Evolutionary conservation across 1,140 invertebrate genomes (phyloP), one percentile per base, ranked within the genome.

Genomic region (Orchesella cincta): DNA sequence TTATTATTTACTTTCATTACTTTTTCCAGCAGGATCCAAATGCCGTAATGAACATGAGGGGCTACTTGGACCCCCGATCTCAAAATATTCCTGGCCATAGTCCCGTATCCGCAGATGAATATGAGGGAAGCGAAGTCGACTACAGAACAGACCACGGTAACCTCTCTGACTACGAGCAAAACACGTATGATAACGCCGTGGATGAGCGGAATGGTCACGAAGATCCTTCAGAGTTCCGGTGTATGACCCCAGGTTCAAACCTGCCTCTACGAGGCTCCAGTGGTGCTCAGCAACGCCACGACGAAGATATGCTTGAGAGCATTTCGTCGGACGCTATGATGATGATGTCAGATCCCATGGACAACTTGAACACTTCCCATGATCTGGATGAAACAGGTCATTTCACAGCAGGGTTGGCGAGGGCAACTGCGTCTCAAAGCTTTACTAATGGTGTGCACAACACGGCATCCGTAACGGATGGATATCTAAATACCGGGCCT

Each of bases 151-250:
- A 39, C 1, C 67, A 74, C 36, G 71, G 54, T 18, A 74, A 52
- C 29, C 46, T 70, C 0, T 67, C 67, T 0, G 54, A 64, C 26
- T 72, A 71, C 36, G 76, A 73, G 28, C 52, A 73, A 23, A 71
- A 73, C 28, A 51, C 34, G 71, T 72, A 28, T 64, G 71, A 77
- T 0, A 52, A 26, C 20, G 71, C 29, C 14, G 71, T 67, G 5
- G 52, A 74, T 57, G 39, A 74, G 20, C 39, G 57, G 20, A 54
- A 54, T 34, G 52, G 52, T 16, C 28, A 34, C 23, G 52, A 52
- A 82, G 36, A 77, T 79, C 26, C 28, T 31, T 31, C 28, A 26
- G 23, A 67, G 8, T 67, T 67, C 31, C 26, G 62, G 31, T 67
- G 62, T n/a, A 67, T 67, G 62, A 67, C 62, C 33, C 62, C 62